Evolutionary conservation across 2,113 vertebrate genomes (phyloP).

Genomic region (Oreochromis spilurus): DNA sequence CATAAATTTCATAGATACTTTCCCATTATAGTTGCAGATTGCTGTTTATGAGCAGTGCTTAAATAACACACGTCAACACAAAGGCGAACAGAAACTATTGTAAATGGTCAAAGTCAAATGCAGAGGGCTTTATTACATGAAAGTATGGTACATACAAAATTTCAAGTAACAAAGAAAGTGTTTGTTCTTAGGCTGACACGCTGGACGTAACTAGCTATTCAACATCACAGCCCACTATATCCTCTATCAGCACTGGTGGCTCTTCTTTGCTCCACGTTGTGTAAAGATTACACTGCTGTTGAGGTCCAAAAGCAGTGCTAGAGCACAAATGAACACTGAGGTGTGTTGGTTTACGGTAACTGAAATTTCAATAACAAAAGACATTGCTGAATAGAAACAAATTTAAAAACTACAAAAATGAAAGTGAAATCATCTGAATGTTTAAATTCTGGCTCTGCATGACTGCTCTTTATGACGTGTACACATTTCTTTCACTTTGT

Average conservation of each 20-base stretch:
- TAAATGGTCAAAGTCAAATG: constrained; percentile 55
- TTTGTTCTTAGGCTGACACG: constrained; percentile 45
- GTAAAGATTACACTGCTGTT: constrained; percentile 9
- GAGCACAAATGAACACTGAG: constrained; percentile 27
- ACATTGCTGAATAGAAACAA: constrained; percentile 7
- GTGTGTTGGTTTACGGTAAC: constrained; percentile 11
- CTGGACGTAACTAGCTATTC: constrained; percentile 16
- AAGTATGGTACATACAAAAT: constrained; percentile 67
- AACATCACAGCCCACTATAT: not conserved
- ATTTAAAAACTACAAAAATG: not conserved
- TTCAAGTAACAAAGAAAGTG: constrained; percentile 66
- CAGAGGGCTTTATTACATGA: constrained; percentile 70
- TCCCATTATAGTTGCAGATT: not conserved
- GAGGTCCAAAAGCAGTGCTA: not conserved
- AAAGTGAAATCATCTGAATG: not conserved
- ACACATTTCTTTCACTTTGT: constrained; percentile 53
- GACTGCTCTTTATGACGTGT: constrained; percentile 14
- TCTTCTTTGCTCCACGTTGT: not conserved
- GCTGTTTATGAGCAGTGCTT: not conserved
- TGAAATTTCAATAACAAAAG: constrained; percentile 6
- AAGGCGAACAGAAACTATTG: not conserved
- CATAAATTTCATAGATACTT: not conserved
- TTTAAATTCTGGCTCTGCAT: not conserved
- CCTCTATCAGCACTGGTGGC: not conserved
- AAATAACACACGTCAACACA: not conserved